phyloP scores from a whole-genome alignment of 2,888 invertebrate genomes.

The Andrena fulva region DNA sequence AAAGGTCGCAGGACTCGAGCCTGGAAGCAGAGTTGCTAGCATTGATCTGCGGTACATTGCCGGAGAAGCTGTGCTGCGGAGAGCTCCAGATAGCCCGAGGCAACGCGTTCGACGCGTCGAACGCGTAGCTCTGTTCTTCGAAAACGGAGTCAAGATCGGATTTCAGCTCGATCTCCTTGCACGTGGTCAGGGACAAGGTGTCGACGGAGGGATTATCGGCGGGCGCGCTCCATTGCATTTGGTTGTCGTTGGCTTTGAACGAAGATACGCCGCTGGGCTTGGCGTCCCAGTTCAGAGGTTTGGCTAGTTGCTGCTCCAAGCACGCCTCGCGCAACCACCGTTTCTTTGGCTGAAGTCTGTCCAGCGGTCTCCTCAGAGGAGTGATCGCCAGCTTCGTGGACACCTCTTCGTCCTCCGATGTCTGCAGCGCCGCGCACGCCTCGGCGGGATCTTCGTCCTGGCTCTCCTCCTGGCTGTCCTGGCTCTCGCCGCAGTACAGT shows the following conservation, averaged over 20 bases:
- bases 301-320: conserved; percentile 85
- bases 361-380: conserved; percentile 80
- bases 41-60: conserved; percentile 22
- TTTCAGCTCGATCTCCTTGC: conserved; percentile 43
- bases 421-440: conserved; percentile 76
- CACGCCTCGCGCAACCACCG: conserved; percentile 87
- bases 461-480: conserved; percentile 83
- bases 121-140: conserved; percentile 41
- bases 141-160: conserved; percentile 46
- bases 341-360: conserved; percentile 86
- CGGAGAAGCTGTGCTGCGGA: conserved; percentile 22
- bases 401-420: conserved; percentile 81
- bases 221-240: conserved; percentile 58
- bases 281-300: conserved; percentile 85
- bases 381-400: conserved; percentile 77
- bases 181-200: conserved; percentile 27
- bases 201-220: conserved; percentile 31
- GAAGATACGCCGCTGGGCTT: conserved; percentile 37
- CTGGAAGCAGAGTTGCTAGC: conserved; percentile 11
- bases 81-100: conserved; percentile 50
- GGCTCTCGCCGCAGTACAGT: conserved; percentile 80
- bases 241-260: conserved; percentile 42
- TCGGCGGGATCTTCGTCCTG: conserved; percentile 82
- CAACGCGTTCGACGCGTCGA: conserved; percentile 25
- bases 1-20: conserved; percentile 14